Evolutionary conservation across 2,797 vertebrate species (phyloP).

Genomic region (Pempheris klunzingeri): DNA sequence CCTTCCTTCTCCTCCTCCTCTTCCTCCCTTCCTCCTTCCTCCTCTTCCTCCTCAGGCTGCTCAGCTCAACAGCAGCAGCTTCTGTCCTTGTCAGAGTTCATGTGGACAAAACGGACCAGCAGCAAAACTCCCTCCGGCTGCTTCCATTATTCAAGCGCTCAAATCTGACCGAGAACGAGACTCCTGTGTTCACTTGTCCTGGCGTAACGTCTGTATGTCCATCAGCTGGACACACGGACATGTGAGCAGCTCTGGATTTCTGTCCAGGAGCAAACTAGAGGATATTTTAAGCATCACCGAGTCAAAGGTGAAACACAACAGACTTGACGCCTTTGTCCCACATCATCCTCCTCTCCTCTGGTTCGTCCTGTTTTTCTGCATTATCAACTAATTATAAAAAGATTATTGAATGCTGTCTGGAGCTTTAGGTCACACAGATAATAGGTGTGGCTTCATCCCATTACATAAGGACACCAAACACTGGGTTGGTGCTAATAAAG

Average conservation of each 20-base stretch:
- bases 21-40: neutral
- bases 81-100: conserved; percentile 32
- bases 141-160: neutral
- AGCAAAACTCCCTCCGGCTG: neutral
- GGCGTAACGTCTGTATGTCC: too few species aligned
- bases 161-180: neutral
- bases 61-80: conserved; percentile 5
- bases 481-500: neutral
- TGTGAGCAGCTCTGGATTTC: neutral
- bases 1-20: neutral
- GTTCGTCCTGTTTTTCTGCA: neutral
- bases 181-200: neutral
- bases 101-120: conserved; percentile 8
- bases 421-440: too few species aligned
- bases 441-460: neutral
- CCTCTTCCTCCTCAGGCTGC: neutral
- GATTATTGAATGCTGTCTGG: too few species aligned
- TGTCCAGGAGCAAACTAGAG: neutral
- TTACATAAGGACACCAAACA: neutral
- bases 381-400: neutral
- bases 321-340: neutral
- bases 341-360: neutral
- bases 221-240: too few species aligned
- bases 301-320: neutral
- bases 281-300: neutral